A percentile compares a stretch with the other conserved stretches of the same genome.
Evolutionary conservation across 2,888 invertebrate species (phyloP).

Genomic region (Parthenolecanium corni): DNA sequence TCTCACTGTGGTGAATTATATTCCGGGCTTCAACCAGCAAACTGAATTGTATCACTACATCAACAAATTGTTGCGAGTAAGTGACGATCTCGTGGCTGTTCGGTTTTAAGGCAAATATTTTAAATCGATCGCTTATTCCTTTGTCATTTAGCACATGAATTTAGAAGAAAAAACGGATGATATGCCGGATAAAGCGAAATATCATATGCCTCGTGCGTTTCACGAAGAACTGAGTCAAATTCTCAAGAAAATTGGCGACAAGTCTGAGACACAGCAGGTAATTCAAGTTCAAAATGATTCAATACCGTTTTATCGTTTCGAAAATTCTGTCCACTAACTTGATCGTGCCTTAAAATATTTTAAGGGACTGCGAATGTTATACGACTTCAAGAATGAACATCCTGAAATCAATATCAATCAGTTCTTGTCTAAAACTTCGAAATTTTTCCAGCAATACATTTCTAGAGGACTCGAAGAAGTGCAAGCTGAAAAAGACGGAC

Average conservation of each 20-base stretch:
- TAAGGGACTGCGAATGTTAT: conserved; percentile 65
- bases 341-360: too few species aligned
- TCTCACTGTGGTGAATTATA: conserved; percentile 54
- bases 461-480: conserved; percentile 60
- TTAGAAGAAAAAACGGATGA: conserved; percentile 48
- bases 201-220: conserved; percentile 57
- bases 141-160: conserved; percentile 42
- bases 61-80: conserved; percentile 64
- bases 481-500: conserved; percentile 36
- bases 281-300: conserved; percentile 3
- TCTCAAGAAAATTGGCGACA: conserved; percentile 79
- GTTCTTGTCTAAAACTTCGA: conserved; percentile 66
- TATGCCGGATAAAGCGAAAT: conserved; percentile 35
- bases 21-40: conserved; percentile 44
- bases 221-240: conserved; percentile 80
- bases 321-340: too few species aligned
- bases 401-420: conserved; percentile 77
- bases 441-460: conserved; percentile 66
- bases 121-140: not conserved
- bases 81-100: conserved; percentile 22
- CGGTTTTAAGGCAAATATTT: not conserved
- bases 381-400: conserved; percentile 61
- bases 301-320: too few species aligned
- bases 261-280: conserved; percentile 62
- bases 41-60: conserved; percentile 80